Conservation (phyloP, 2,888 invertebrate genomes). For the Alentia gelatinosa region DNA sequence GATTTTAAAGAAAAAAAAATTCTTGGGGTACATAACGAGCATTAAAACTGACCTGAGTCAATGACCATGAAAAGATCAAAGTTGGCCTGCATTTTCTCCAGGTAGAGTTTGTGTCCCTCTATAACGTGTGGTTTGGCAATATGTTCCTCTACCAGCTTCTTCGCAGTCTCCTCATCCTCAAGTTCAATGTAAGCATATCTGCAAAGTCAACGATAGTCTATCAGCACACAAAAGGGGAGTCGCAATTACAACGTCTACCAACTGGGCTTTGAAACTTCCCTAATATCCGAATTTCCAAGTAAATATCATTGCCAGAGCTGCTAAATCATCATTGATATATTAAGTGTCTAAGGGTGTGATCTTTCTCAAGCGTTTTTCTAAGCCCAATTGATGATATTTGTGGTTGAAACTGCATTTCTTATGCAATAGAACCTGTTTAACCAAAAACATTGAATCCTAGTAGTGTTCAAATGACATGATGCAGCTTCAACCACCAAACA, state of each 20-base stretch:
- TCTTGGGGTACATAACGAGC: no score
- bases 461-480: background rate
- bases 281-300: no score
- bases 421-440: background rate
- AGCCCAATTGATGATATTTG: background rate
- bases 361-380: background rate
- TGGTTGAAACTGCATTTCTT: constrained; percentile 14
- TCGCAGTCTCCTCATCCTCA: constrained; percentile 21
- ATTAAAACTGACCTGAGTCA: constrained; percentile 14
- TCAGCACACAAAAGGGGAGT: background rate
- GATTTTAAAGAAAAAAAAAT: no score
- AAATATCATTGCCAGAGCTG: no score
- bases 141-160: constrained; percentile 46
- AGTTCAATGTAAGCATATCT: constrained; percentile 25
- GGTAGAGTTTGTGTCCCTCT: constrained; percentile 31
- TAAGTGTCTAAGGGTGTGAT: no score
- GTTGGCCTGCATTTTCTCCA: constrained; percentile 38
- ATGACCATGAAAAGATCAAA: constrained; percentile 43
- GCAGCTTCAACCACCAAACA: constrained; percentile 8
- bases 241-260: background rate
- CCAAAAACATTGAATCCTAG: background rate
- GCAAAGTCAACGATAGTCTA: background rate
- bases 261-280: background rate
- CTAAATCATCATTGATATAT: no score
- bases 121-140: constrained; percentile 27